phyloP scores from a whole-genome alignment of 2,113 vertebrate species.

The Podilymbus podiceps region DNA sequence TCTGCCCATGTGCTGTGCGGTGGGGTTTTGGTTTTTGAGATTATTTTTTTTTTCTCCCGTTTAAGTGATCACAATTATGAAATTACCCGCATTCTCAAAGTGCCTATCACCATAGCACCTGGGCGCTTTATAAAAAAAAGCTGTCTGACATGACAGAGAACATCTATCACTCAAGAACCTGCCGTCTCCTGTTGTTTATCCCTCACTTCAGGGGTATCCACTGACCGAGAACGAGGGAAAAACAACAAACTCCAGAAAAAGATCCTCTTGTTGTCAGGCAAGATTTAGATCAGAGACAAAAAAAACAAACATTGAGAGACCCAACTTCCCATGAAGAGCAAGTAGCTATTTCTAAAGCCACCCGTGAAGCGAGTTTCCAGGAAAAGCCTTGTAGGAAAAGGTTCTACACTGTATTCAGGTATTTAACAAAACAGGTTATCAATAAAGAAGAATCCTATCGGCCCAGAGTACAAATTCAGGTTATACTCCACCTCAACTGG shows the following conservation, averaged over 20 bases:
- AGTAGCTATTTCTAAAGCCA: constrained; percentile 18
- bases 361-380: not conserved
- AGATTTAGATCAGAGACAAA: not conserved
- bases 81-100: not conserved
- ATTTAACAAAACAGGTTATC: not conserved
- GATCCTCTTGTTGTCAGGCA: not conserved
- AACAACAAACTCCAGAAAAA: constrained; percentile 12
- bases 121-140: not conserved
- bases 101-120: not conserved
- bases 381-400: not conserved
- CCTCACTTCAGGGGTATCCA: not conserved
- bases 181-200: not conserved
- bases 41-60: not conserved
- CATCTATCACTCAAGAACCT: not conserved
- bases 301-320: not conserved
- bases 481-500: not conserved
- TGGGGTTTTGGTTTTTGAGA: too few species aligned
- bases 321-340: constrained; percentile 27
- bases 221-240: not conserved
- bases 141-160: not conserved
- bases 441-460: not conserved
- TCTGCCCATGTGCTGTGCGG: not conserved
- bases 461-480: not conserved
- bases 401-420: not conserved
- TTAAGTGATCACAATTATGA: not conserved